These are phyloP conservation scores for Palythoa heliodiscus DNA, from an alignment of 92 coral and sea anemone genomes.

Conservation along the genomic window DNA sequence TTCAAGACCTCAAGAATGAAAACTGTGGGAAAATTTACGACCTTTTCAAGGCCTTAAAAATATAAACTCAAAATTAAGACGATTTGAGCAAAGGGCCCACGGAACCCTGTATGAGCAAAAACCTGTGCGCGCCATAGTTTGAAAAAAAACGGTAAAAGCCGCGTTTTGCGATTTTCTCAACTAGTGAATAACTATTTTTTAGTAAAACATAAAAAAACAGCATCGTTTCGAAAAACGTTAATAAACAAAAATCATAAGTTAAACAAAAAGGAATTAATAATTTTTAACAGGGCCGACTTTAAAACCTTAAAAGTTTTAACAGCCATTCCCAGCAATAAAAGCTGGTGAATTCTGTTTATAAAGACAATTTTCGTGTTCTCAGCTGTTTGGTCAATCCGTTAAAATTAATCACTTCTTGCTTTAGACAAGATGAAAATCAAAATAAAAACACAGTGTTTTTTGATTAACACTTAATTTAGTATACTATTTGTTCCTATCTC, in stretches of 20 bases:
- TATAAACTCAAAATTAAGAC: too few relatives aligned
- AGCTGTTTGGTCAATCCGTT: slow-evolving; percentile 5
- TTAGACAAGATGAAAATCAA: background rate
- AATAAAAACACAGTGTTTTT: background rate
- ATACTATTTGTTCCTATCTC: too few relatives aligned
- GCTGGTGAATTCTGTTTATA: background rate
- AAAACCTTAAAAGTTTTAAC: background rate
- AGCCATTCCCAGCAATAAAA: background rate
- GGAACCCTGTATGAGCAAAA: too few relatives aligned
- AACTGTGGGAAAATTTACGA: too few relatives aligned
- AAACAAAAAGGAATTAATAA: background rate
- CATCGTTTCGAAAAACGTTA: background rate
- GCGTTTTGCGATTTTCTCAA: too few relatives aligned
- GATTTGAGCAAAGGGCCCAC: too few relatives aligned
- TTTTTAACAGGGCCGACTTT: background rate
- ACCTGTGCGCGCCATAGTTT: too few relatives aligned
- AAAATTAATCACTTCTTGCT: background rate
- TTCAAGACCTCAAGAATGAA: too few relatives aligned
- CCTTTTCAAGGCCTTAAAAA: too few relatives aligned
- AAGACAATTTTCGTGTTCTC: background rate
- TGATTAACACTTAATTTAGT: too few relatives aligned
- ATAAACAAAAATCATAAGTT: background rate
- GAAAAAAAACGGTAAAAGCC: too few relatives aligned
- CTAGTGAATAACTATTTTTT: too few relatives aligned
- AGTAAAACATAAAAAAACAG: background rate